Percentiles rank a stretch among this genome's conserved stretches.
These are phyloP conservation scores for Drosophila saltans DNA, from an alignment of 1,140 invertebrate species.

Conservation along the genomic window DNA sequence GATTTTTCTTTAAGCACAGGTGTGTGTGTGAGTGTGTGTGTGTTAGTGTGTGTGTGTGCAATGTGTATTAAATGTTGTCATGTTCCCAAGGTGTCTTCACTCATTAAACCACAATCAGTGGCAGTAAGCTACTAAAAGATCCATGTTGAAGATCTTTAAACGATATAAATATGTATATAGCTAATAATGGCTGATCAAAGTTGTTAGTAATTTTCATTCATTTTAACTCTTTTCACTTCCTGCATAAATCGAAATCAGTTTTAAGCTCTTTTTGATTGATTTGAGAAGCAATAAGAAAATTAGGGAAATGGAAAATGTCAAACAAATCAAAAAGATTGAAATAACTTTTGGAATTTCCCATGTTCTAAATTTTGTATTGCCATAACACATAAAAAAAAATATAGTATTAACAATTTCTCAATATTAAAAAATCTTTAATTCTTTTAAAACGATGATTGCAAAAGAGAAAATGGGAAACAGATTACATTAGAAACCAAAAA, in stretches of 20 bases:
- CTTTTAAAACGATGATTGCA: too few species aligned
- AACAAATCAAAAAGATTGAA: background rate
- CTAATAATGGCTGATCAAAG: background rate
- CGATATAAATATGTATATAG: slow-evolving; percentile 5
- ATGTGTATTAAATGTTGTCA: slow-evolving; percentile 4
- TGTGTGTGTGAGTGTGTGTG: background rate
- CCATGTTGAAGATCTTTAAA: slow-evolving; percentile 7
- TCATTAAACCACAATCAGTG: slow-evolving; percentile 11
- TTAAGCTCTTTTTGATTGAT: slow-evolving; percentile 14
- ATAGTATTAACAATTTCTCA: background rate
- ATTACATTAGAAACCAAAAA: too few species aligned
- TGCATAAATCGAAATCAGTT: slow-evolving; percentile 3
- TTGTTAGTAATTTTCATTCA: slow-evolving; percentile 2
- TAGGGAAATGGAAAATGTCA: slow-evolving; percentile 1
- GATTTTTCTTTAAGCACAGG: background rate
- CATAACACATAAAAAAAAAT: background rate
- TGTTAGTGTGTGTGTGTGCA: slow-evolving; percentile 9
- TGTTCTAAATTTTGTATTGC: slow-evolving; percentile 4
- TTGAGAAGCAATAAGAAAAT: slow-evolving; percentile 5
- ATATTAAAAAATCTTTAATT: too few species aligned
- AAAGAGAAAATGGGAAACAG: too few species aligned
- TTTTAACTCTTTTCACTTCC: slow-evolving; percentile 2
- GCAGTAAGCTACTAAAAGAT: slow-evolving; percentile 1
- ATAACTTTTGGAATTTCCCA: background rate
- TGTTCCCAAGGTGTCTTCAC: slow-evolving; percentile 9